Percentiles rank a stretch among this genome's conserved stretches.
phyloP scores from a whole-genome alignment of 2,113 vertebrate genomes.

The Tamias sibiricus region DNA sequence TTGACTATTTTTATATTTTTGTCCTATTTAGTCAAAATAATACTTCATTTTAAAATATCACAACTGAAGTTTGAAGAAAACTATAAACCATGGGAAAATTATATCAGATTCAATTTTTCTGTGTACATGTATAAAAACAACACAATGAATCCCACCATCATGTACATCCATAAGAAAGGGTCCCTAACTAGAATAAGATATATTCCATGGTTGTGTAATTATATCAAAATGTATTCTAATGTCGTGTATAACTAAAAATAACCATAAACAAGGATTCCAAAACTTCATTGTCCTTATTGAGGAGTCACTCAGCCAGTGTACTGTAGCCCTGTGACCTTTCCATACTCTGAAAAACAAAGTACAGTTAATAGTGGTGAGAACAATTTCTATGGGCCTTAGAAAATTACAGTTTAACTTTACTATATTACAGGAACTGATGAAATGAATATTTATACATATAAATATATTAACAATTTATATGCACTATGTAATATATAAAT shows the following conservation, averaged over 20 bases:
- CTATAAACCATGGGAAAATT: not conserved
- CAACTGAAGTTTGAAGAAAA: conserved; percentile 19
- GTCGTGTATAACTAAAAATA: not conserved
- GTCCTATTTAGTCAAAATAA: not conserved
- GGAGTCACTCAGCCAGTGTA: not conserved
- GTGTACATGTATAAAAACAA: too few relatives aligned
- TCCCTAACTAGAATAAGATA: too few relatives aligned
- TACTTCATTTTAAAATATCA: not conserved
- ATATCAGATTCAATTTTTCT: too few relatives aligned
- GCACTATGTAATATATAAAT: not conserved
- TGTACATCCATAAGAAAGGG: too few relatives aligned
- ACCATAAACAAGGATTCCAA: not conserved
- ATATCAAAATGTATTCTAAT: too few relatives aligned
- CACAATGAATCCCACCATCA: too few relatives aligned
- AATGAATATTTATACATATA: not conserved
- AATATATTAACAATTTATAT: not conserved
- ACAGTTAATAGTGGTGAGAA: not conserved
- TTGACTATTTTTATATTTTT: conserved; percentile 38
- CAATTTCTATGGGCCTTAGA: not conserved
- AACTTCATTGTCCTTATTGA: conserved; percentile 3
- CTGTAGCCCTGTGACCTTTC: not conserved
- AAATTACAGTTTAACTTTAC: not conserved
- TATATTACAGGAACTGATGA: not conserved
- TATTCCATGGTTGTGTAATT: too few relatives aligned
- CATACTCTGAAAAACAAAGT: not conserved